Evolutionary conservation across 2,888 invertebrate genomes (phyloP).

Genomic region (Dicycla oo): DNA sequence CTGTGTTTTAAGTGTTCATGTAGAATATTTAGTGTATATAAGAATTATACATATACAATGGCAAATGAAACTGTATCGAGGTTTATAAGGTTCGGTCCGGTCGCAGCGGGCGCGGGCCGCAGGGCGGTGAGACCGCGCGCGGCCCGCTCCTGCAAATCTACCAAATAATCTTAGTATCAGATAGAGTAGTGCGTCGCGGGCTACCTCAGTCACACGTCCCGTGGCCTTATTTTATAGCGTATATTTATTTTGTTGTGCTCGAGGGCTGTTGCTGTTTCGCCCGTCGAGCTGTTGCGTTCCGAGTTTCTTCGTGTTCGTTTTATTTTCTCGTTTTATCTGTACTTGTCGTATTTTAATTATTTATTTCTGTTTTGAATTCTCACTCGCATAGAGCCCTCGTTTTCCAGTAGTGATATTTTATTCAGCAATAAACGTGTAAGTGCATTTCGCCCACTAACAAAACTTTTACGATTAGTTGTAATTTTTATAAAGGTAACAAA

Average conservation of each 20-base stretch:
- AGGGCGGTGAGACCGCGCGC: conserved; percentile 66
- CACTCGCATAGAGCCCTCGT: conserved; percentile 86
- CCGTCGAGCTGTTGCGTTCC: conserved; percentile 86
- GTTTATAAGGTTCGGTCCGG: conserved; percentile 66
- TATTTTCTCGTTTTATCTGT: conserved; percentile 83
- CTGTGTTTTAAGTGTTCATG: conserved; percentile 89
- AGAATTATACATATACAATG: conserved; percentile 83
- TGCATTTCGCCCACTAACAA: conserved; percentile 84
- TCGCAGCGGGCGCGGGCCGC: conserved; percentile 67
- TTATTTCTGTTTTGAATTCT: conserved; percentile 87
- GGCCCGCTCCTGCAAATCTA: conserved; percentile 67
- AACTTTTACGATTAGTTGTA: conserved; percentile 87
- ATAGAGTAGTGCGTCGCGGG: conserved; percentile 85
- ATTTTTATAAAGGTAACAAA: conserved; percentile 86
- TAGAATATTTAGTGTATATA: conserved; percentile 87
- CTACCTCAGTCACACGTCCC: conserved; percentile 89
- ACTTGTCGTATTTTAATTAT: conserved; percentile 86
- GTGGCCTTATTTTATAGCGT: conserved; percentile 86
- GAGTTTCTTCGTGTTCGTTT: conserved; percentile 87
- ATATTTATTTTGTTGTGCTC: conserved; percentile 89
- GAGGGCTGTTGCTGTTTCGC: conserved; percentile 89
- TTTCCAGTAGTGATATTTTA: conserved; percentile 91
- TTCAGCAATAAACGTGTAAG: conserved; percentile 89
- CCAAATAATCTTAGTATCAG: conserved; percentile 76
- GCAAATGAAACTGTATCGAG: conserved; percentile 73